A percentile compares a stretch with the other conserved stretches of the same genome.
These are phyloP conservation scores for Holcopasites calliopsidis DNA, from an alignment of 1,140 invertebrate genomes.

Conservation along the genomic window DNA sequence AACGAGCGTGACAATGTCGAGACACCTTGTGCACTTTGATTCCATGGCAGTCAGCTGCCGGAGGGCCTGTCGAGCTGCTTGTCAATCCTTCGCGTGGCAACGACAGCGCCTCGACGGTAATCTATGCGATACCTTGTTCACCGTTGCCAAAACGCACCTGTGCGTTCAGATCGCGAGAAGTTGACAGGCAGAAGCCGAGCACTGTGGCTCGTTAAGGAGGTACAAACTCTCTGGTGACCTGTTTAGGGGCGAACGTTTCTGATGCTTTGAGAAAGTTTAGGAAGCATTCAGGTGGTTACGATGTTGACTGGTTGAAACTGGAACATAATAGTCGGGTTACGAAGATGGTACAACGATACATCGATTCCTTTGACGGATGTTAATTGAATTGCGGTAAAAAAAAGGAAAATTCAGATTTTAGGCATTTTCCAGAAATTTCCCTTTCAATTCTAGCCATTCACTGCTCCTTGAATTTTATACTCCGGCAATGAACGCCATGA, in stretches of 20 bases:
- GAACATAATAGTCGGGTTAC: neutral
- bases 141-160: slow-evolving; percentile 46
- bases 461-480: neutral
- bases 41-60: slow-evolving; percentile 54
- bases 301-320: slow-evolving; percentile 25
- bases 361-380: neutral
- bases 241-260: neutral
- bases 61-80: slow-evolving; percentile 26
- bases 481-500: too few species aligned
- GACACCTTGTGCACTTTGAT: slow-evolving; percentile 42
- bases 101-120: slow-evolving; percentile 50
- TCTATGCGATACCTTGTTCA: slow-evolving; percentile 51
- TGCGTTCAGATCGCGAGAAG: neutral
- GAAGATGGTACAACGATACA: neutral
- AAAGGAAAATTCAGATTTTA: neutral
- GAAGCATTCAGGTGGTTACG: neutral
- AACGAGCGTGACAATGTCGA: slow-evolving; percentile 39
- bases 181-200: neutral
- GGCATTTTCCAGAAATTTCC: too few species aligned
- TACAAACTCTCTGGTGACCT: neutral
- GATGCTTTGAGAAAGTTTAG: slow-evolving; percentile 22
- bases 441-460: neutral
- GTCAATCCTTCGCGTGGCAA: slow-evolving; percentile 38
- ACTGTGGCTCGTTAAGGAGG: neutral
- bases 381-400: neutral